A percentile compares a stretch with the other conserved stretches of the same genome.
Evolutionary conservation across 2,797 vertebrate genomes (phyloP).

Genomic region (Hylomyscus alleni): DNA sequence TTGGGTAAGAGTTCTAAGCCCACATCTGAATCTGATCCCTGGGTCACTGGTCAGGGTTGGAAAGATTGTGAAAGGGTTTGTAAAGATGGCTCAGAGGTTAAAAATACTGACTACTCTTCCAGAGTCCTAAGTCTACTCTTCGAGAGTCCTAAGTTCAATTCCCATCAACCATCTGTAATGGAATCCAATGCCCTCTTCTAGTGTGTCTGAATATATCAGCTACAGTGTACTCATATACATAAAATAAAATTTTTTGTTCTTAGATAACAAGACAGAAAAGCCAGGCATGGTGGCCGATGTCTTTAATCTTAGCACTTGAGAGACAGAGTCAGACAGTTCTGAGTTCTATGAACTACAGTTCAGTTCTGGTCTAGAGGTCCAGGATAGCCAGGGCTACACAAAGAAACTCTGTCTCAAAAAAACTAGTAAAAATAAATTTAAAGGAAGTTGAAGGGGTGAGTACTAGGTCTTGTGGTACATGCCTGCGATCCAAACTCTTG

Average conservation of each 20-base stretch:
- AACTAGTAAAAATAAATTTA: too few species aligned
- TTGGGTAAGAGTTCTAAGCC: neutral
- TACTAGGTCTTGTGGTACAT: neutral
- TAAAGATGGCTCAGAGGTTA: neutral
- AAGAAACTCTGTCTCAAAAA: too few species aligned
- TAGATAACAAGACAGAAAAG: neutral
- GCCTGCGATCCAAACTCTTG: neutral
- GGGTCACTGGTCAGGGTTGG: neutral
- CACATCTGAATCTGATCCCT: neutral
- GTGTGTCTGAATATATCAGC: neutral
- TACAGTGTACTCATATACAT: neutral
- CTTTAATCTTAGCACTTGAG: too few species aligned
- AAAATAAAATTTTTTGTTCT: neutral
- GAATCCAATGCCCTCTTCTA: neutral
- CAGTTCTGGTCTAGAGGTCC: too few species aligned
- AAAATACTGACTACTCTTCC: neutral
- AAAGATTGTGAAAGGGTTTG: neutral
- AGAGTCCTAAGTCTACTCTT: neutral
- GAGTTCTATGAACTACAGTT: too few species aligned
- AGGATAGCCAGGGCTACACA: too few species aligned
- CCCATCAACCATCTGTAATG: too few species aligned
- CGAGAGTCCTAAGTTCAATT: neutral
- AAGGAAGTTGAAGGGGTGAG: neutral
- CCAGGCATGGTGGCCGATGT: neutral
- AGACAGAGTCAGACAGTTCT: too few species aligned